These are phyloP conservation scores for Lepidothrix coronata DNA, from an alignment of 2,113 vertebrate species.

Conservation along the genomic window DNA sequence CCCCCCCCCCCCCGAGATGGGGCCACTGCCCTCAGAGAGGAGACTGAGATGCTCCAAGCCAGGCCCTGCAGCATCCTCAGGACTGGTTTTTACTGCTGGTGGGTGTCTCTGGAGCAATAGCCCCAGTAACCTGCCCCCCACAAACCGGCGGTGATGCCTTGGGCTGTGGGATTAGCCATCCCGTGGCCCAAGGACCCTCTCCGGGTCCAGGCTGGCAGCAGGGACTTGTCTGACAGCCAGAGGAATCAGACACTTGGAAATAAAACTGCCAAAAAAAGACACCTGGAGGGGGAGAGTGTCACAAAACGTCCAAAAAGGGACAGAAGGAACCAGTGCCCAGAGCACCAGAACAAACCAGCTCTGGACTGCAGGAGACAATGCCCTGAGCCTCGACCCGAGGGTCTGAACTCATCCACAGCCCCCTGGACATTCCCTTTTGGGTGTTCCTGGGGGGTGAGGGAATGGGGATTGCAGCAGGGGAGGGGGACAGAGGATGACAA, in stretches of 20 bases:
- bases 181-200: rapidly evolving
- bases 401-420: not conserved
- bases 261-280: not conserved
- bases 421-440: not conserved
- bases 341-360: not conserved
- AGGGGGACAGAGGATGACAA: not conserved
- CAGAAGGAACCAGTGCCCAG: not conserved
- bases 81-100: not conserved
- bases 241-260: not conserved
- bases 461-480: not conserved
- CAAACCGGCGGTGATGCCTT: rapidly evolving
- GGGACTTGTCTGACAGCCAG: not conserved
- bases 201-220: rapidly evolving
- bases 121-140: too few species aligned
- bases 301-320: not conserved
- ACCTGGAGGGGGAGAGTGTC: rapidly evolving
- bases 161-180: not conserved
- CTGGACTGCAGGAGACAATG: not conserved
- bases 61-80: not conserved
- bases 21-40: not conserved
- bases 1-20: rapidly evolving
- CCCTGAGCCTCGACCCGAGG: rapidly evolving
- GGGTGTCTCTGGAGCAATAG: not conserved
- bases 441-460: not conserved
- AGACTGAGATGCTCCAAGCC: not conserved